Evolutionary conservation across 2,888 invertebrate species (phyloP), one percentile per base, ranked within the genome.

Genomic region (Clusia tigrina): DNA sequence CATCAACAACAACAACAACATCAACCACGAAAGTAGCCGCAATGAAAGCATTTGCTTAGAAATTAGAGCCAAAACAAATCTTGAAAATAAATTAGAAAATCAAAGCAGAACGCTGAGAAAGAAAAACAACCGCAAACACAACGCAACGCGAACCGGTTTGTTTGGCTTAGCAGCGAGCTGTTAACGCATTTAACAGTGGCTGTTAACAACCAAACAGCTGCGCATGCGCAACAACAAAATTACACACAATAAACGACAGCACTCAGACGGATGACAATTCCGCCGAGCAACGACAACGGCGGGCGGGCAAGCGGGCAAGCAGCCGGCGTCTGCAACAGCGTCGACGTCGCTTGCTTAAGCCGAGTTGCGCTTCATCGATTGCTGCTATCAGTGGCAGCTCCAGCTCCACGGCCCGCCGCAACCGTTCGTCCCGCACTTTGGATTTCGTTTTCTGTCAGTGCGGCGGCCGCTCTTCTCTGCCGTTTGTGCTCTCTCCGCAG

Each of bases 31-130:
- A 23, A 51, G 26, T 15, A 10, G 26, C 32, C 2, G 17, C 22
- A 23, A 57, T 22, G 20, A 56, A 64, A 66, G 62, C 67, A 67
- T 76, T 75, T 77, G 77, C 77, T 74, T 77, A 75, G 74, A 74
- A 77, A 75, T 74, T 69, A 73, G 74, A 77, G 73, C 70, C 73
- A 77, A 77, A 75, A 72, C 72, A 76, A 69, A 74, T 66, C 69
- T 63, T 65, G 69, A 67, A 70, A 68, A 71, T 56, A 38, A 60
- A 56, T 32, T 38, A 22, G 17, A 38, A 10, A 58, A 48, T 42
- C 62, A 62, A 62, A 61, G 59, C 58, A 54, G 54, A 56, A 52
- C 56, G 23, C 51, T 32, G 22, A 59, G 42, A 24, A 17, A 15
- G 2, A 37, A 20, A 18, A 22, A 48, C 48, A 48, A 48, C 18